Conservation (phyloP, 1,140 invertebrate species). For the Globodera ellingtonae region DNA sequence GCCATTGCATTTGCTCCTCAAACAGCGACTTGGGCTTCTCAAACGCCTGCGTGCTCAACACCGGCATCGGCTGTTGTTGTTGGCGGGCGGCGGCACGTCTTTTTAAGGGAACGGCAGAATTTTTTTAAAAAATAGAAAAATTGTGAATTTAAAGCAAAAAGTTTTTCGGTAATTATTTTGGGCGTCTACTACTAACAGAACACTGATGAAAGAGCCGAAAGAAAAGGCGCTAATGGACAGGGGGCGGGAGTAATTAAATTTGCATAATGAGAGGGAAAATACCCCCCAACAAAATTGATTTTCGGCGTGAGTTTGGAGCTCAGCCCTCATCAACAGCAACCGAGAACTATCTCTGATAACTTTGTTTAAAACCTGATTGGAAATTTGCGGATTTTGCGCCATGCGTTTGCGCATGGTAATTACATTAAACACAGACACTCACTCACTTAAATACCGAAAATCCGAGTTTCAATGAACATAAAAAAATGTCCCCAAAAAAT, state of each 20-base stretch:
- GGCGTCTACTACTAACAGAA: neutral
- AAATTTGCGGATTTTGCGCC: too few species aligned
- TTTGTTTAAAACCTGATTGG: too few species aligned
- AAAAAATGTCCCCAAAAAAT: too few species aligned
- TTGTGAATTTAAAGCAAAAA: neutral
- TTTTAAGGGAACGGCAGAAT: neutral
- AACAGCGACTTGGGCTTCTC: constrained; percentile 61
- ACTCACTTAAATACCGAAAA: too few species aligned
- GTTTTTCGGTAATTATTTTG: too few species aligned
- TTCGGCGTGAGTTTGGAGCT: too few species aligned
- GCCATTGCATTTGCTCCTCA: constrained; percentile 59
- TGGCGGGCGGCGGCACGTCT: neutral
- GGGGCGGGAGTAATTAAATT: neutral
- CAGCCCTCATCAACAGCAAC: too few species aligned
- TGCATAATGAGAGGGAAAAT: neutral
- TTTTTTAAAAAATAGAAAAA: neutral
- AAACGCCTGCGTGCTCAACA: constrained; percentile 40
- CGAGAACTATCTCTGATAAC: too few species aligned
- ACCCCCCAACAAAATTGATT: too few species aligned
- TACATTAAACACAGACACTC: too few species aligned
- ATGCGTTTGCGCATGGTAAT: too few species aligned
- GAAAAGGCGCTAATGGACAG: neutral
- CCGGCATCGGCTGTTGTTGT: neutral
- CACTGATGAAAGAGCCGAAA: neutral
- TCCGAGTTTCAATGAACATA: too few species aligned